Evolutionary conservation across 1,140 invertebrate species (phyloP).

Genomic region (Drosophila miranda): DNA sequence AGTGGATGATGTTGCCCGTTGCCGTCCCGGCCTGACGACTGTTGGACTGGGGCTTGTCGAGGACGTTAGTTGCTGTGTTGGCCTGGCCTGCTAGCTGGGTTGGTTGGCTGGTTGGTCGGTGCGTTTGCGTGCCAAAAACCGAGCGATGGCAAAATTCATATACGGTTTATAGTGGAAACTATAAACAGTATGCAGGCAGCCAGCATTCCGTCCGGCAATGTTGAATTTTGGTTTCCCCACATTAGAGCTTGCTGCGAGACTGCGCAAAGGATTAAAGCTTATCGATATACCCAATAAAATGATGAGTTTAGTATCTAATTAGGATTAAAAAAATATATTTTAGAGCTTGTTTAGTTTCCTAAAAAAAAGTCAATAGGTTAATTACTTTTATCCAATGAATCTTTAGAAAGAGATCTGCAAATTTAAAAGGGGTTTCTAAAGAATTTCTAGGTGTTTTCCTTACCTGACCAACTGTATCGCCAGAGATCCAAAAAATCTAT

Average conservation of each 20-base stretch:
- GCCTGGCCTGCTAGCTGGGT: conserved; percentile 16
- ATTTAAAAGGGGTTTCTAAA: too few species aligned
- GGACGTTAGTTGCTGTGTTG: conserved; percentile 62
- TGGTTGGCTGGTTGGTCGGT: conserved; percentile 19
- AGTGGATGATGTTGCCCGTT: conserved; percentile 41
- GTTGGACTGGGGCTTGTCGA: conserved; percentile 67
- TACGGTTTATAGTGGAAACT: conserved; percentile 68
- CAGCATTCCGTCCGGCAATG: conserved; percentile 49
- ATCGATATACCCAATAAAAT: too few species aligned
- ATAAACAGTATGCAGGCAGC: conserved; percentile 28
- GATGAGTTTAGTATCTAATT: too few species aligned
- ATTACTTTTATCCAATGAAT: too few species aligned
- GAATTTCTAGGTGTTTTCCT: too few species aligned
- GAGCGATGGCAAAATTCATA: conserved; percentile 67
- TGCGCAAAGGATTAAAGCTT: conserved; percentile 45
- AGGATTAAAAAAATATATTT: too few species aligned
- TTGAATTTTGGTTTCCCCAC: conserved; percentile 14
- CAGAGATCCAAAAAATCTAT: too few species aligned
- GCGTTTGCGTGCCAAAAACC: conserved; percentile 75
- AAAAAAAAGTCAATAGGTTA: too few species aligned
- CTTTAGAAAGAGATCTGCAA: too few species aligned
- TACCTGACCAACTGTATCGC: too few species aligned
- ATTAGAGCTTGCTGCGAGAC: conserved; percentile 19
- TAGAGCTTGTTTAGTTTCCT: too few species aligned
- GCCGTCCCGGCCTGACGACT: background rate